These are phyloP conservation scores for Brachionus manjavacas DNA, from an alignment of 1,140 invertebrate species.

Conservation along the genomic window DNA sequence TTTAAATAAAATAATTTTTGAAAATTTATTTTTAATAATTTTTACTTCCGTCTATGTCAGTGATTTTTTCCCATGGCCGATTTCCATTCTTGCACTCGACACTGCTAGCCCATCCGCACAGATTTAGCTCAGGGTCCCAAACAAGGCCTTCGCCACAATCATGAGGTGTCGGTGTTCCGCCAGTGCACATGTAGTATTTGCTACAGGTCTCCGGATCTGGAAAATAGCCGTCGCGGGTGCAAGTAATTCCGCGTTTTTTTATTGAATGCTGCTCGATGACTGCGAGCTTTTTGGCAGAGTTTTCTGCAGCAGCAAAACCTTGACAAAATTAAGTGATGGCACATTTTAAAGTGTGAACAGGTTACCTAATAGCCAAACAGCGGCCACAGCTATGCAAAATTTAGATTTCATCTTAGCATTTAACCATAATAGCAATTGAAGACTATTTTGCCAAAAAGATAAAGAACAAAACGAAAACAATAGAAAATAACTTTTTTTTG, in stretches of 20 bases:
- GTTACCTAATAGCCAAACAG: neutral
- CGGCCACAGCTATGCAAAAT: neutral
- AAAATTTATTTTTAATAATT: neutral
- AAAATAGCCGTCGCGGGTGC: slow-evolving; percentile 38
- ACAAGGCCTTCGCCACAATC: slow-evolving; percentile 24
- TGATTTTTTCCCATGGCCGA: slow-evolving; percentile 30
- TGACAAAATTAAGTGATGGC: neutral
- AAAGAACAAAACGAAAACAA: neutral
- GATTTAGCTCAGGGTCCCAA: neutral
- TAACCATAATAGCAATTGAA: neutral
- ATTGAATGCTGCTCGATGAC: neutral
- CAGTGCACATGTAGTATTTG: slow-evolving; percentile 38
- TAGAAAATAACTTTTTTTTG: neutral
- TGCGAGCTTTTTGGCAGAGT: neutral
- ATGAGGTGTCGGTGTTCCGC: neutral
- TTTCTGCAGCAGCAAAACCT: neutral
- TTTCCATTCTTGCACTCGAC: slow-evolving; percentile 38
- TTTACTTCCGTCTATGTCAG: slow-evolving; percentile 32
- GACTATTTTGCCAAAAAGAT: neutral
- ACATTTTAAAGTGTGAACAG: neutral
- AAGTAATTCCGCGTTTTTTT: neutral
- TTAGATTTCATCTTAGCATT: neutral
- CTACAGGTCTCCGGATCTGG: slow-evolving; percentile 34
- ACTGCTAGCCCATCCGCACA: slow-evolving; percentile 26
- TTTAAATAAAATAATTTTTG: too few species aligned